Evolutionary conservation across 2,113 vertebrate species (phyloP).

Genomic region (Macroglossus sobrinus): DNA sequence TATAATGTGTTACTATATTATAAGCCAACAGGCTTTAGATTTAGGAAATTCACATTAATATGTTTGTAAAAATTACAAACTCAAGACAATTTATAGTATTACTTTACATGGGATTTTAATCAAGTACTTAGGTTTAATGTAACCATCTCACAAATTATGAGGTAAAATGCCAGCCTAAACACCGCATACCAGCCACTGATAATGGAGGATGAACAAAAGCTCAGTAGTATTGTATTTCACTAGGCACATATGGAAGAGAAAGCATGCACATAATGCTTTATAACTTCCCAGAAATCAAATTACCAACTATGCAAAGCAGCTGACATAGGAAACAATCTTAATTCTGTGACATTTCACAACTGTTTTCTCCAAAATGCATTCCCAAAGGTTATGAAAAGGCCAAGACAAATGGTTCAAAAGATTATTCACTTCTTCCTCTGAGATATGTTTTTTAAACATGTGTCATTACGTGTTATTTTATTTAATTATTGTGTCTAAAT

Average conservation of each 20-base stretch:
- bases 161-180: background rate
- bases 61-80: background rate
- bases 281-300: background rate
- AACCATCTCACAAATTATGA: background rate
- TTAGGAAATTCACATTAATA: background rate
- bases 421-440: background rate
- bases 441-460: background rate
- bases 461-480: background rate
- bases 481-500: background rate
- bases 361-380: background rate
- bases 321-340: background rate
- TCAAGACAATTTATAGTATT: background rate
- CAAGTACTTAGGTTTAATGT: background rate
- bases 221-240: accelerated
- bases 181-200: too few species aligned
- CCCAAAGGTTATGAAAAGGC: background rate
- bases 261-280: accelerated
- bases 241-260: background rate
- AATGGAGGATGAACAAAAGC: background rate
- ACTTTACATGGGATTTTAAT: background rate
- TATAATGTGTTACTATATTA: background rate
- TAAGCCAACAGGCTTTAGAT: background rate
- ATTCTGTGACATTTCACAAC: background rate
- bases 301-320: background rate
- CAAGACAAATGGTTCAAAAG: background rate